Base-by-base conservation (phyloP, 2,888 invertebrate species). In the Drosophila percnosoma region DNA sequence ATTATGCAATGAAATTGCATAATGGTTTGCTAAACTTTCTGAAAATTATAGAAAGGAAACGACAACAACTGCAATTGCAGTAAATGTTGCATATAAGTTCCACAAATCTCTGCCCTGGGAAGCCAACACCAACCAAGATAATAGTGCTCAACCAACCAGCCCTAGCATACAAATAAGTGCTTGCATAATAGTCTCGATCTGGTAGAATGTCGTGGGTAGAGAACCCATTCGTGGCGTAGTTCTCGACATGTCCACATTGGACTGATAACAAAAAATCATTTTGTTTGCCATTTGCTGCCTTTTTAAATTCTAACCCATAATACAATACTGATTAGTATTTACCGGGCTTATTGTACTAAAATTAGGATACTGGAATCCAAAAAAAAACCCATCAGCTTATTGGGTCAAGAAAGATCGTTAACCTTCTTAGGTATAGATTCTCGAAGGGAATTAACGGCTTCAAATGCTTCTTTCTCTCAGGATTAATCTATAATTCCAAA, bases 1-100 rank as follows among this genome's bases (percentile, higher is more conserved):
- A 48, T 75, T 75, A 59, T 55, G 75, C 54, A 79, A 75, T 52
- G 5, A 59, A 38, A 34, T 55, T 45, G 42, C 31, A 49, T 49
- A 70, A 70, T 24, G 36, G 21, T 31, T 13, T 51, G 52, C 4
- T 40, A 8, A 55, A 61, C 31, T 55, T 36, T 55, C 51, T 31
- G 52, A 34, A 68, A 34, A 27, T 54, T 54, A 42, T 24, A 10
- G 45, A 45, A 45, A 45, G 45, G 24, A 38, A 38, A 54, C 57
- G 29, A 21, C 15, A n/a, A 61, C 45, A 15, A 57, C n/a, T 49
- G 51, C 21, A 29, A 29, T 11, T 49, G 49, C 29, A 11, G 45
- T 53, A 24, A 13, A 49, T 52, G 34, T 10, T 29, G 27, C 68
- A 51, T 1, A n/a, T 6, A 29, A n/a, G 4, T n/a, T 29, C 27